Conservation (phyloP, 2,888 invertebrate species). For the Drosophila crucigera region DNA sequence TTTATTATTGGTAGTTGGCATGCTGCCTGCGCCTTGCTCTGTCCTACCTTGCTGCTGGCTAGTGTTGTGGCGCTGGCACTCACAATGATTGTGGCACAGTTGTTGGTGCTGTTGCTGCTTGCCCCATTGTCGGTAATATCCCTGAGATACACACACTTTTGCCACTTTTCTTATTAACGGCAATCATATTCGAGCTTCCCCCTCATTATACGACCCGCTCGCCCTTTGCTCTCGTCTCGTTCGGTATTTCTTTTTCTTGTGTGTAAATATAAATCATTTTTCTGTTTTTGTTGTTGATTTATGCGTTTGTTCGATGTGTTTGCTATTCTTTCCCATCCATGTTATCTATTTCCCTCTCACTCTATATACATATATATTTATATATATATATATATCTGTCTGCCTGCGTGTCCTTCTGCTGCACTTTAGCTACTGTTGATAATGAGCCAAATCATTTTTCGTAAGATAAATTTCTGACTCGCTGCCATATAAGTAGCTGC, state of each 20-base stretch:
- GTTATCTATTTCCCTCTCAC: constrained; percentile 10
- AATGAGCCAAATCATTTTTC: constrained; percentile 82
- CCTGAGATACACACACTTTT: constrained; percentile 47
- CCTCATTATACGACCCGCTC: constrained; percentile 15
- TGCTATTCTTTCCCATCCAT: constrained; percentile 29
- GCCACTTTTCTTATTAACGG: constrained; percentile 75
- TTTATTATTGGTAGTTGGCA: constrained; percentile 77
- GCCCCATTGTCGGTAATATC: constrained; percentile 43
- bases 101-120: constrained; percentile 29
- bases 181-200: constrained; percentile 66
- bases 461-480: constrained; percentile 73
- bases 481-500: constrained; percentile 74
- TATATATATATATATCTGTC: constrained; percentile 2
- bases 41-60: constrained; percentile 45
- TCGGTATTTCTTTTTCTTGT: constrained; percentile 4
- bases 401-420: constrained; percentile 22
- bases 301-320: constrained; percentile 82
- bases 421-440: constrained; percentile 80
- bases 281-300: constrained; percentile 84
- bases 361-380: neutral
- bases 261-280: constrained; percentile 79
- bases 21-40: constrained; percentile 13
- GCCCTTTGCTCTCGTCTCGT: neutral
- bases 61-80: constrained; percentile 48
- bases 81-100: constrained; percentile 62